These are phyloP conservation scores for Epinotia bilunana DNA, from an alignment of 2,888 invertebrate genomes.

Conservation along the genomic window DNA sequence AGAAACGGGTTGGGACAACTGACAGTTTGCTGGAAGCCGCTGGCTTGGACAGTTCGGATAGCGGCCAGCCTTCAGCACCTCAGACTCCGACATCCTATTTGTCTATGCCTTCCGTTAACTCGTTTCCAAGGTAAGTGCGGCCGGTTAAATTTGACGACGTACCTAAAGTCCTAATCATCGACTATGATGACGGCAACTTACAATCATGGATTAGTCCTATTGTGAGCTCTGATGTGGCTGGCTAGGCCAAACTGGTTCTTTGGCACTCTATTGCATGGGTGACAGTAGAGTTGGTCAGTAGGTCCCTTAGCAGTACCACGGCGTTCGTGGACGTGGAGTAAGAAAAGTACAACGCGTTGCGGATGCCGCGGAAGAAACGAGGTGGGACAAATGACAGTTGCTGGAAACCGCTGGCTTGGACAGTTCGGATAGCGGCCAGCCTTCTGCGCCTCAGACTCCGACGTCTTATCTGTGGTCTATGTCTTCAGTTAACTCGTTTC, in stretches of 20 bases:
- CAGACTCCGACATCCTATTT: slow-evolving; percentile 90
- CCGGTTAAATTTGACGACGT: background rate
- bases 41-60: slow-evolving; percentile 77
- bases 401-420: slow-evolving; percentile 77
- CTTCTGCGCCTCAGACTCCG: slow-evolving; percentile 83
- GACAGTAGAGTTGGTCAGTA: too few relatives aligned
- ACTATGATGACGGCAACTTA: too few relatives aligned
- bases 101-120: slow-evolving; percentile 93
- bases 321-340: slow-evolving; percentile 76
- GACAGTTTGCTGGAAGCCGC: slow-evolving; percentile 78
- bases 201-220: too few relatives aligned
- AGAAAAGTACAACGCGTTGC: slow-evolving; percentile 72
- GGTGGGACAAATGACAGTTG: slow-evolving; percentile 79
- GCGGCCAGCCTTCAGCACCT: slow-evolving; percentile 74
- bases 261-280: too few relatives aligned
- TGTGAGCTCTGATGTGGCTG: too few relatives aligned
- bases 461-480: slow-evolving; percentile 94
- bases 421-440: slow-evolving; percentile 76
- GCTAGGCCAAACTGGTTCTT: too few relatives aligned
- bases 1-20: slow-evolving; percentile 78
- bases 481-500: slow-evolving; percentile 94
- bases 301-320: slow-evolving; percentile 52
- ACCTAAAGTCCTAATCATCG: too few relatives aligned
- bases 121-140: slow-evolving; percentile 88
- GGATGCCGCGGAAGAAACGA: slow-evolving; percentile 78